Conservation (phyloP, 2,797 vertebrate genomes). For the Austrolebias charrua region DNA sequence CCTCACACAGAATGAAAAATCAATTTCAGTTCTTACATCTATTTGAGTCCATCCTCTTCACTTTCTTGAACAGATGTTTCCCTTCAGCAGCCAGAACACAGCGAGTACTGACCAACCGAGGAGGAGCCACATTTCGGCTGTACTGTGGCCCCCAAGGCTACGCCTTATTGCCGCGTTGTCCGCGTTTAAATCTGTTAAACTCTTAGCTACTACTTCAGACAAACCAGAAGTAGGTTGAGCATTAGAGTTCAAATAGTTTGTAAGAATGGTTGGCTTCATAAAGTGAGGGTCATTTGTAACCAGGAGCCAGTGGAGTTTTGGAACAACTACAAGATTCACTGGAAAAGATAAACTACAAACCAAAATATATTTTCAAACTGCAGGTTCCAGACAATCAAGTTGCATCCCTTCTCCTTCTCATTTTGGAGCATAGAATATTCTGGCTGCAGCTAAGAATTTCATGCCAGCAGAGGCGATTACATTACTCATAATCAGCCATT, state of each 20-base stretch:
- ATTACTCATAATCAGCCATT: constrained; percentile 1
- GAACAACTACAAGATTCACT: background rate
- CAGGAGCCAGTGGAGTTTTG: background rate
- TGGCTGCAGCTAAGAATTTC: background rate
- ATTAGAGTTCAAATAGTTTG: constrained; percentile 6
- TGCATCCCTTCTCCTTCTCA: background rate
- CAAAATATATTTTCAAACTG: background rate
- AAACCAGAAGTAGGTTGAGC: constrained; percentile 13
- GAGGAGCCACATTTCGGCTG: constrained; percentile 32
- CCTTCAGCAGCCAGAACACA: constrained; percentile 44
- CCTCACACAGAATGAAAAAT: constrained; percentile 66
- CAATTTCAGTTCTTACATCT: constrained; percentile 55
- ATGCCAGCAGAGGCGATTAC: background rate
- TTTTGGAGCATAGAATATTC: background rate
- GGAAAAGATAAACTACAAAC: background rate
- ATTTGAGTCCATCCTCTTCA: constrained; percentile 30
- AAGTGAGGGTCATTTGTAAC: constrained; percentile 6
- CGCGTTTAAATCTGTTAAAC: constrained; percentile 40
- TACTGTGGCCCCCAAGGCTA: constrained; percentile 40
- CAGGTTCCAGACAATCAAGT: background rate
- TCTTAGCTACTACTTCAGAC: constrained; percentile 5
- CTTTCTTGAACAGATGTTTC: constrained; percentile 52
- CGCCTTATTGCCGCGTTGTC: constrained; percentile 35
- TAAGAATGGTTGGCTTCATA: constrained; percentile 1
- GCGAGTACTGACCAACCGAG: constrained; percentile 31